Evolutionary conservation across 2,797 vertebrate species (phyloP).

Genomic region (Notamacropus eugenii): DNA sequence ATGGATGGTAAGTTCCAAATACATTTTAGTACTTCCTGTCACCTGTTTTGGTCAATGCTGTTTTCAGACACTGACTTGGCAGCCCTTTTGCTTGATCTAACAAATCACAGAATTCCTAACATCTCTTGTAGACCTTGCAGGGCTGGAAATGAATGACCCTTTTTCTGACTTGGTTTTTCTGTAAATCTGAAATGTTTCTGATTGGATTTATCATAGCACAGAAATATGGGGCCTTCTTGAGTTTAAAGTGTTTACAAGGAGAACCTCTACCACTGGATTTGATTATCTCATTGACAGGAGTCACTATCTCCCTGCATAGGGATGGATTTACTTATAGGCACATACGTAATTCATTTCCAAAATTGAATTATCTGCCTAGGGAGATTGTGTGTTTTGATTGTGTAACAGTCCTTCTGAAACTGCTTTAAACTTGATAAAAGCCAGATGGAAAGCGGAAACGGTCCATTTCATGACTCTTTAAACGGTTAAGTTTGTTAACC

Average conservation of each 20-base stretch:
- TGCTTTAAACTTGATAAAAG: slow-evolving; percentile 85
- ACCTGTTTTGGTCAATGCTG: not conserved
- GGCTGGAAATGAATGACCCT: slow-evolving; percentile 16
- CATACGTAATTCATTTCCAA: slow-evolving; percentile 88
- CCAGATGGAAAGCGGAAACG: slow-evolving; percentile 87
- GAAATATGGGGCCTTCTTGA: slow-evolving; percentile 42
- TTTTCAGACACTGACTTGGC: slow-evolving; percentile 43
- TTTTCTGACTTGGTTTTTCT: slow-evolving; percentile 48
- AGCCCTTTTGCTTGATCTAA: slow-evolving; percentile 31
- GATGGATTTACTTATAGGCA: slow-evolving; percentile 86
- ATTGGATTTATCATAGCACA: slow-evolving; percentile 53
- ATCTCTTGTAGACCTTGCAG: slow-evolving; percentile 52
- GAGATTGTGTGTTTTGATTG: slow-evolving; percentile 86
- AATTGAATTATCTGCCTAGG: slow-evolving; percentile 88
- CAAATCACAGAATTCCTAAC: slow-evolving; percentile 48
- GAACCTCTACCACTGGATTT: slow-evolving; percentile 74
- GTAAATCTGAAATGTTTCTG: not conserved
- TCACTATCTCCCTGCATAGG: slow-evolving; percentile 79
- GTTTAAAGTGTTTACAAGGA: slow-evolving; percentile 62
- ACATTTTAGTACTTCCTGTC: not conserved
- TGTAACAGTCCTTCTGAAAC: slow-evolving; percentile 84
- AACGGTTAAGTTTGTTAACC: slow-evolving; percentile 87
- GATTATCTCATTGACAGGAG: slow-evolving; percentile 84
- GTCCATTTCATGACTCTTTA: slow-evolving; percentile 88
- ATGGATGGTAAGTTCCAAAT: not conserved